Base-by-base conservation (phyloP, 2,888 invertebrate species). In the Cyclophora albipunctata region DNA sequence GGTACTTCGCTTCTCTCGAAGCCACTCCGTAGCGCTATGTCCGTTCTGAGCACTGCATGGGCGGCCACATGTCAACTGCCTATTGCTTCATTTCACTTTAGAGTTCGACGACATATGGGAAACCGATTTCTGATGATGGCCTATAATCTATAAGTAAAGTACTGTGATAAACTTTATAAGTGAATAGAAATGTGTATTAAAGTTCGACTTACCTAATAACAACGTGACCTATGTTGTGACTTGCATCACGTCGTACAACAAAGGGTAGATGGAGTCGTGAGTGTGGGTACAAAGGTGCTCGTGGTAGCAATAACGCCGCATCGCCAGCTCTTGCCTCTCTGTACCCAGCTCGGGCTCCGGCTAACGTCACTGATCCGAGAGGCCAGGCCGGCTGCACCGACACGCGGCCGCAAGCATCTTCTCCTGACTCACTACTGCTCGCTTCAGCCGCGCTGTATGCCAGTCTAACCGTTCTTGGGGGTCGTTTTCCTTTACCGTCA, bases 361-460 rank as follows among this genome's bases (percentile, higher is more conserved):
- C 92, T 48, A 97, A 84, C 1, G 94, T 94, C 42, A 96, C 93
- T 3, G 84, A 83, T 4, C 90, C 91, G 53, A 93, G 83, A 4
- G 91, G 91, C 68, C 92, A 93, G 46, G 92, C 89, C 5, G 92
- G 93, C 67, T 92, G 93, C 48, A 92, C 92, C 1, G 88, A 87
- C 3, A 87, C 84, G 64, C 94, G 92, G 2, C 95, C 95, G 67
- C 94, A 93, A 48, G 95, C 95, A 41, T 90, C 90, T 57, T 91
- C 92, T 3, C 91, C 91, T 59, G 92, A 91, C 48, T 92, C 89
- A 40, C 91, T 91, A 53, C 92, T 90, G 51, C 94, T 91, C 0
- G 96, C 95, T 79, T 96, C 96, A 55, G 96, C 92, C 4, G 97
- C 95, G 45, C 96, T 95, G 75, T 97, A 98, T 0, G 96, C 94